These are phyloP conservation scores for Limonius californicus DNA, from an alignment of 1,140 invertebrate species.

Conservation along the genomic window DNA sequence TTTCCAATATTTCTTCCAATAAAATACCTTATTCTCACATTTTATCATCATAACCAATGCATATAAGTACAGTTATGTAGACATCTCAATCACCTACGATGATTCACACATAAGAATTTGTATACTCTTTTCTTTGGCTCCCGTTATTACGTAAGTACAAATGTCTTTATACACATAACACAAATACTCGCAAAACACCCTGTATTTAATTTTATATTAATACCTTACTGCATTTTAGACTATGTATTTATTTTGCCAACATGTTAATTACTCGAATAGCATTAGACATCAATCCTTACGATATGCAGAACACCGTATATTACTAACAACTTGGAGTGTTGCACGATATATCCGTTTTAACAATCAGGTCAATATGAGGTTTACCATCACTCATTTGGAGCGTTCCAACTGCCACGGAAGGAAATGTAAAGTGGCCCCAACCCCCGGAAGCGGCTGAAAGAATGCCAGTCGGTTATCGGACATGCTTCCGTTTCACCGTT, in stretches of 20 bases:
- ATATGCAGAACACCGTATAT: constrained; percentile 20
- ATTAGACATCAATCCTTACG: constrained; percentile 3
- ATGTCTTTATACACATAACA: too few species aligned
- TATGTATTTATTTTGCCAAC: constrained; percentile 9
- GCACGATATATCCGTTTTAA: constrained; percentile 44
- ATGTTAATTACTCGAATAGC: constrained; percentile 11
- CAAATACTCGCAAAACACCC: too few species aligned
- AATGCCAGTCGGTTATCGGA: constrained; percentile 40
- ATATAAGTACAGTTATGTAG: too few species aligned
- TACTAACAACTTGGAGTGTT: constrained; percentile 23
- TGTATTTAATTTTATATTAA: too few species aligned
- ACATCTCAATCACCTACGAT: too few species aligned
- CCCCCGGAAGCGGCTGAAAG: constrained; percentile 39
- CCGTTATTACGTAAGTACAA: too few species aligned
- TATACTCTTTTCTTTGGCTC: too few species aligned
- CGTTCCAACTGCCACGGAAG: constrained; percentile 34
- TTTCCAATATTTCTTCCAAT: too few species aligned
- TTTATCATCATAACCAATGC: too few species aligned
- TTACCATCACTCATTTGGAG: constrained; percentile 39
- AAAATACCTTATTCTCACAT: too few species aligned
- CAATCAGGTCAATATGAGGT: constrained; percentile 37
- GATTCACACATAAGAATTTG: too few species aligned
- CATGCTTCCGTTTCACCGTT: constrained; percentile 37
- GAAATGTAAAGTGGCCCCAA: constrained; percentile 43
- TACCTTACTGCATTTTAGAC: neutral